A percentile compares a stretch with the other conserved stretches of the same genome.
Evolutionary conservation across 2,888 invertebrate species (phyloP).

Genomic region (Tachina fera): DNA sequence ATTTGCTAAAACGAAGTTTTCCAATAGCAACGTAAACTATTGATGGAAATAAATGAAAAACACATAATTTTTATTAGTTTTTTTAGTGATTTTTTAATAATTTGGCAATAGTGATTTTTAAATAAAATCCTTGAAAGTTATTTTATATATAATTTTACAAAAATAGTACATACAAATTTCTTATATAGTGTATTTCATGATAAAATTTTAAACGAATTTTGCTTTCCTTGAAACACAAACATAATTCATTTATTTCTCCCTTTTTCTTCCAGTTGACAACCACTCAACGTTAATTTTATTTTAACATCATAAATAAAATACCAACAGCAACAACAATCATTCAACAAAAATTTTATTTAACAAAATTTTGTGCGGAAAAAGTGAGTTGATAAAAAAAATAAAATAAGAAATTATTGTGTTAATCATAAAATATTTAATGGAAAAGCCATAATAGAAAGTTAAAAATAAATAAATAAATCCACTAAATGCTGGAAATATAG

Average conservation of each 20-base stretch:
- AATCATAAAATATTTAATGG: slow-evolving; percentile 4
- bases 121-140: not conserved
- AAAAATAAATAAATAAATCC: slow-evolving; percentile 3
- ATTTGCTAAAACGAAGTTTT: no score
- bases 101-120: not conserved
- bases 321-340: slow-evolving; percentile 57
- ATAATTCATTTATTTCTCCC: slow-evolving; percentile 23
- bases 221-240: not conserved
- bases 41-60: no score
- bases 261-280: slow-evolving; percentile 58
- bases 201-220: not conserved
- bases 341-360: slow-evolving; percentile 47
- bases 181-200: no score
- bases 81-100: not conserved
- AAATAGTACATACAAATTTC: not conserved
- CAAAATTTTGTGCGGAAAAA: slow-evolving; percentile 46
- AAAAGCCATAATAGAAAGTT: not conserved
- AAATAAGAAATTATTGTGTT: not conserved
- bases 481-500: not conserved
- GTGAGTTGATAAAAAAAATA: slow-evolving; percentile 32
- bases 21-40: no score
- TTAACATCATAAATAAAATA: slow-evolving; percentile 55
- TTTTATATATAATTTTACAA: not conserved
- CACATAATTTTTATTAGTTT: no score
- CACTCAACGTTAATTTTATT: slow-evolving; percentile 52